These are phyloP conservation scores for Caenorhabditis drosophilae DNA, from an alignment of 2,888 invertebrate genomes.

Conservation along the genomic window DNA sequence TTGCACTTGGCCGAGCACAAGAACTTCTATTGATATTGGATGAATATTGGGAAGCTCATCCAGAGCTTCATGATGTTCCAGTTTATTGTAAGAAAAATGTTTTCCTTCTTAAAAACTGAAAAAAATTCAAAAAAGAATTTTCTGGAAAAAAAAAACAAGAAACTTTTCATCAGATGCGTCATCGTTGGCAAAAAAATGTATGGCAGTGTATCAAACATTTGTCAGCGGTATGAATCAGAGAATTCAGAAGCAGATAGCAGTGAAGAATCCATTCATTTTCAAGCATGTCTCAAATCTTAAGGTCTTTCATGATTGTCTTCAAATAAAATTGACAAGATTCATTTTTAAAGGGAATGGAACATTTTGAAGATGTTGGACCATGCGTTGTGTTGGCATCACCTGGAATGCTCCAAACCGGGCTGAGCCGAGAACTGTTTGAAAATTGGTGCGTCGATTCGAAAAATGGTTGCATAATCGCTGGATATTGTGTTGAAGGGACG, in stretches of 20 bases:
- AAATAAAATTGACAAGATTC: not conserved
- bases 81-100: slow-evolving; percentile 87
- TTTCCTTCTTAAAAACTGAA: not conserved
- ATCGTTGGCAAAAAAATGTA: slow-evolving; percentile 97
- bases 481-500: slow-evolving; percentile 76
- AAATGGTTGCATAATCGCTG: slow-evolving; percentile 97
- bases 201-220: slow-evolving; percentile 99
- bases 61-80: slow-evolving; percentile 95
- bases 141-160: too few relatives aligned
- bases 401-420: slow-evolving; percentile 99
- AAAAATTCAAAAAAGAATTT: too few relatives aligned
- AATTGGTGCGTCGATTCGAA: slow-evolving; percentile 97
- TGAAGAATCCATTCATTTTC: slow-evolving; percentile 98
- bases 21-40: slow-evolving; percentile 74
- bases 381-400: slow-evolving; percentile 99
- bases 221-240: slow-evolving; percentile 99
- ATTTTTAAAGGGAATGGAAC: slow-evolving; percentile 84
- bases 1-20: slow-evolving; percentile 92
- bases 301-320: slow-evolving; percentile 40
- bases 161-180: slow-evolving; percentile 88
- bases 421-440: slow-evolving; percentile 95
- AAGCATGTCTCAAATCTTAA: slow-evolving; percentile 81
- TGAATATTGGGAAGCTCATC: slow-evolving; percentile 96
- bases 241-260: slow-evolving; percentile 91
- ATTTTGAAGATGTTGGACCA: slow-evolving; percentile 98